Evolutionary conservation across 1,140 invertebrate species (phyloP).

Genomic region (Amphibalanus amphitrite): DNA sequence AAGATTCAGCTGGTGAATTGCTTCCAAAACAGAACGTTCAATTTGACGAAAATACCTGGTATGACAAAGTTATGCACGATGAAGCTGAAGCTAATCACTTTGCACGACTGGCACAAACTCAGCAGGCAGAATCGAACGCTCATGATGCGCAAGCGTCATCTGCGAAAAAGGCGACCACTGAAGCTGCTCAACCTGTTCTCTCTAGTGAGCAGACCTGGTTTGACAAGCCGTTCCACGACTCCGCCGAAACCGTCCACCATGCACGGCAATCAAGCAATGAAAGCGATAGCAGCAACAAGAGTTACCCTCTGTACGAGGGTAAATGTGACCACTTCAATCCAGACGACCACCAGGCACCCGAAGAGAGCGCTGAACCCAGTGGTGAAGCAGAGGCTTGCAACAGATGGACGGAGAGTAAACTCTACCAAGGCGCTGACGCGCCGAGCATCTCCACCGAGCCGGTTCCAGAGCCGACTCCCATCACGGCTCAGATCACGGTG

Average conservation of each 20-base stretch:
- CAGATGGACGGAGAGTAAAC: neutral
- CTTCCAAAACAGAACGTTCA: too few species aligned
- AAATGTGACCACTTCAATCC: neutral
- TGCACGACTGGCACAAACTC: neutral
- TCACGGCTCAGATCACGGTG: neutral
- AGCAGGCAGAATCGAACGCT: too few species aligned
- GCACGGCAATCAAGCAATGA: neutral
- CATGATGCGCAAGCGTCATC: too few species aligned
- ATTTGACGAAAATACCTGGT: too few species aligned
- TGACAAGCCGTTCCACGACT: neutral
- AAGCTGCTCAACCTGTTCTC: too few species aligned
- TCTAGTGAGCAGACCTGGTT: neutral
- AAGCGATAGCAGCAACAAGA: neutral
- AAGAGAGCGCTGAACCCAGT: neutral
- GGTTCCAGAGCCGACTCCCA: neutral
- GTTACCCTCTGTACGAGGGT: neutral
- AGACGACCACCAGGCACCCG: neutral
- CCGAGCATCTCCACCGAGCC: neutral
- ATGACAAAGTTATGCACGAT: neutral
- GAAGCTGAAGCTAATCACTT: neutral
- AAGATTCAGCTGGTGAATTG: too few species aligned
- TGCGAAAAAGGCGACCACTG: too few species aligned
- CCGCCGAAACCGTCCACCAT: neutral
- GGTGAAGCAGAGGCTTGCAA: neutral
- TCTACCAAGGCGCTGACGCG: neutral